Evolutionary conservation across 35 echinoderm and acorn worm genomes (phyloP), one percentile per base, ranked within the genome.

Genomic region (Strongylocentrotus purpuratus): DNA sequence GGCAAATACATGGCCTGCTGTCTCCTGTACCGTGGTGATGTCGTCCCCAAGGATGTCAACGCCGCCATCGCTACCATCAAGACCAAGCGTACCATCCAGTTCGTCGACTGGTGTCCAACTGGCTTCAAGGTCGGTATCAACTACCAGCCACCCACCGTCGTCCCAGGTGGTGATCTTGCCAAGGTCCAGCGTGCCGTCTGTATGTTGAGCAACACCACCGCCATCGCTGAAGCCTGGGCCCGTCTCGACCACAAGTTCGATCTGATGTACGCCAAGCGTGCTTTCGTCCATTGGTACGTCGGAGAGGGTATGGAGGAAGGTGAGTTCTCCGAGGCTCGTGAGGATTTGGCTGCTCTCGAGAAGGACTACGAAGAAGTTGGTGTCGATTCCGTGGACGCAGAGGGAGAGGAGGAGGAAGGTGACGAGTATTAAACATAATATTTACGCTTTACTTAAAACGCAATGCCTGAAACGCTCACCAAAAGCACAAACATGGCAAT

Each of bases 1-100:
- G 96, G 96, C 70, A 97, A 97, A 85, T 97, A 97, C 94, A 97
- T 97, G 96, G 96, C 96, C 41, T 96, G 95, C 33, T 97, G 94
- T 95, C 46, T 97, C 35, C 95, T 97, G 45, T 97, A 61, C 95
- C 94, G 96, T 94, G 96, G 96, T 97, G 96, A 97, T 86, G 94
- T 97, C 28, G 96, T 97, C 33, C 96, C 94, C 45, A 97, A 97
- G 85, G 96, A 97, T 85, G 96, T 97, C 96, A 96, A 95, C 45
- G 87, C 94, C 59, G 96, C 96, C 55, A 96, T 96, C 47, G 96
- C 96, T 88, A 88, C 95, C 92, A 96, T 96, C 95, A 96, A 96
- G 85, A 96, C 95, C 70, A 96, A 94, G 92, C 95, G 95, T n/a
- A 94, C 95, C 46, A 96, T 96, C 85, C 95, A 96, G 95, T 96